These are phyloP conservation scores for Patella ulyssiponensis DNA, from an alignment of 2,888 invertebrate species.

Conservation along the genomic window DNA sequence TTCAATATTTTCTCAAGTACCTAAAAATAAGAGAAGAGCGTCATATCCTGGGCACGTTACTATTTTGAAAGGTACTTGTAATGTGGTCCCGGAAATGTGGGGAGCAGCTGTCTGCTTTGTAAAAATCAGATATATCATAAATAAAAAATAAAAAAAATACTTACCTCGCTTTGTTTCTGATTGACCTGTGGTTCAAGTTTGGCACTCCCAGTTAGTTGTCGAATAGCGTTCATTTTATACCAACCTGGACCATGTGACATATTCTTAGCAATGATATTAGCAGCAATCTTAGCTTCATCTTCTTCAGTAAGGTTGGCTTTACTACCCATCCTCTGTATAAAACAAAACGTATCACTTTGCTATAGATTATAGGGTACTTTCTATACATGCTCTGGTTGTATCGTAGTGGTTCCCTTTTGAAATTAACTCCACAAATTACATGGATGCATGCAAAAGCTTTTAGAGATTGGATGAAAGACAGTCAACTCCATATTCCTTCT, in stretches of 20 bases:
- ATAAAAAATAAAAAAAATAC: background rate
- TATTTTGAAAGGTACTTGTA: background rate
- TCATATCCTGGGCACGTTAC: background rate
- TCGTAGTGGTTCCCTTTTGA: background rate
- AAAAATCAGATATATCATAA: background rate
- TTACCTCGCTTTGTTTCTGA: constrained; percentile 51
- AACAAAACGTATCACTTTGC: background rate
- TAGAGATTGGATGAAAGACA: too few relatives aligned
- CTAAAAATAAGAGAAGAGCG: constrained; percentile 27
- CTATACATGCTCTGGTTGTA: background rate
- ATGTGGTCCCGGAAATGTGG: background rate
- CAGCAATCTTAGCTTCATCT: constrained; percentile 76
- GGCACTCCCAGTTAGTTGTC: constrained; percentile 74
- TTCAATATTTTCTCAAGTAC: constrained; percentile 44
- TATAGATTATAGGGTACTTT: too few relatives aligned
- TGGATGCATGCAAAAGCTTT: too few relatives aligned
- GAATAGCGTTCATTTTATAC: constrained; percentile 77
- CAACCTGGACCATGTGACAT: constrained; percentile 75
- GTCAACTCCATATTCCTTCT: too few relatives aligned
- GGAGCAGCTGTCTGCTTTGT: background rate
- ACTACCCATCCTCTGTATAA: constrained; percentile 31
- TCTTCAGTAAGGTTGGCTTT: constrained; percentile 74
- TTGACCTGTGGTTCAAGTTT: constrained; percentile 70
- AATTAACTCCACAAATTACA: too few relatives aligned
- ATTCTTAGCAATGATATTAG: constrained; percentile 74